phyloP scores from a whole-genome alignment of 2,888 invertebrate genomes.

The Aethes cnicana region DNA sequence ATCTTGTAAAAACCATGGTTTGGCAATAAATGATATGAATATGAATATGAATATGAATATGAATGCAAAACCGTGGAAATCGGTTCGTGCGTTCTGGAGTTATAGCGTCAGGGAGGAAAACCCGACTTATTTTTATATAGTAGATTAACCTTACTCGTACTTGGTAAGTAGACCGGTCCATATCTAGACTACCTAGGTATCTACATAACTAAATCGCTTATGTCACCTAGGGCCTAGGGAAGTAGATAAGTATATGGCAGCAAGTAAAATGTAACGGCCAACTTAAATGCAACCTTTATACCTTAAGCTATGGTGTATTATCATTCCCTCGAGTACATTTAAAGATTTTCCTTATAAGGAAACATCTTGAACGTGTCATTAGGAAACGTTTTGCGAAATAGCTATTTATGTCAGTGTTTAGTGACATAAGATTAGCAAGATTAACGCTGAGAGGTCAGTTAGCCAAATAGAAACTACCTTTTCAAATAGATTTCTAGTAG shows the following conservation, averaged over 20 bases:
- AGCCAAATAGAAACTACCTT: slow-evolving; percentile 12
- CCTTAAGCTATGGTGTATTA: neutral
- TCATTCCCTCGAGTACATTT: neutral
- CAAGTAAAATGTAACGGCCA: no score
- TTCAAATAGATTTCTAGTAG: neutral
- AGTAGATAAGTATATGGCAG: neutral
- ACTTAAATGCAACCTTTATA: neutral
- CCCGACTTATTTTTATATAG: no score
- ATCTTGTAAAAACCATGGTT: no score
- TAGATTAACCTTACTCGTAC: no score
- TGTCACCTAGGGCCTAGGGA: slow-evolving; percentile 15
- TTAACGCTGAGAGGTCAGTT: slow-evolving; percentile 26
- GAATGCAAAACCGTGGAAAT: no score
- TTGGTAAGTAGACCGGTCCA: no score
- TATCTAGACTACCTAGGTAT: neutral
- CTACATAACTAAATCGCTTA: neutral
- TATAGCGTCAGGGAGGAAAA: no score
- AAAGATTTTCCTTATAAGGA: slow-evolving; percentile 10
- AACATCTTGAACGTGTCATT: slow-evolving; percentile 16
- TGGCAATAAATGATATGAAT: no score
- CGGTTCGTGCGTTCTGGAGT: no score
- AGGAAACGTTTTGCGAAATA: slow-evolving; percentile 25
- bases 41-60: no score
- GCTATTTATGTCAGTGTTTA: slow-evolving; percentile 13
- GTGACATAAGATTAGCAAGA: slow-evolving; percentile 23